Evolutionary conservation across 2,888 invertebrate species (phyloP).

Genomic region (Ormyrus pomaceus): DNA sequence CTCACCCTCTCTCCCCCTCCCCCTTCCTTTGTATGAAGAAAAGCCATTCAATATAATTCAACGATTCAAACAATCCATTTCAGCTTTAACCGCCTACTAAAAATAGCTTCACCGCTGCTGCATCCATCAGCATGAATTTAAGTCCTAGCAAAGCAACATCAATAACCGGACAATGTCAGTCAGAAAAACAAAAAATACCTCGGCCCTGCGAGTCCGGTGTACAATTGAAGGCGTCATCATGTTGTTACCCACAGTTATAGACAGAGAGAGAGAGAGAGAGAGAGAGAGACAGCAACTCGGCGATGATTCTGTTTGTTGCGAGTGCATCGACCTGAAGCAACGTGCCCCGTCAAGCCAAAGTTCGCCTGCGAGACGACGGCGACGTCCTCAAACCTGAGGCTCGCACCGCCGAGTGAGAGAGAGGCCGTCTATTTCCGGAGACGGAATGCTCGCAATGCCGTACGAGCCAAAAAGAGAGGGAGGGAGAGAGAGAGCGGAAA

Average conservation of each 20-base stretch:
- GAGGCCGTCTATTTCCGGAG: constrained; percentile 42
- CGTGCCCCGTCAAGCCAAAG: constrained; percentile 31
- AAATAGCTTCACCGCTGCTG: too few relatives aligned
- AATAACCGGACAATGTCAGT: too few relatives aligned
- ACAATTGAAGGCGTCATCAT: constrained; percentile 38
- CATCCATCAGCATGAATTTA: too few relatives aligned
- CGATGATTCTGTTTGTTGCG: constrained; percentile 39
- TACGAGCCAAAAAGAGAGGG: neutral
- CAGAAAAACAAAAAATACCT: neutral
- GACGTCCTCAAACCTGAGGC: constrained; percentile 26
- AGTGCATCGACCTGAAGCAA: constrained; percentile 46
- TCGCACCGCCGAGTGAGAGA: constrained; percentile 9
- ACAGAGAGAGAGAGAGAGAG: too few relatives aligned
- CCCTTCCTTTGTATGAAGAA: too few relatives aligned
- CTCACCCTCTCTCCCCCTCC: too few relatives aligned
- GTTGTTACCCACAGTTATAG: constrained; percentile 17
- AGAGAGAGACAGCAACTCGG: neutral
- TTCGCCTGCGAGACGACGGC: constrained; percentile 21
- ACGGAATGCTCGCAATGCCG: constrained; percentile 47
- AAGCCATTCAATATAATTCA: too few relatives aligned
- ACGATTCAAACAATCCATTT: too few relatives aligned
- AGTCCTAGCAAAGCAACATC: too few relatives aligned
- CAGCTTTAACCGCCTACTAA: too few relatives aligned
- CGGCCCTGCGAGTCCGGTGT: neutral
- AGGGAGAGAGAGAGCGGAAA: too few relatives aligned